These are phyloP conservation scores for Candidula unifasciata DNA, from an alignment of 2,888 invertebrate species.

Conservation along the genomic window DNA sequence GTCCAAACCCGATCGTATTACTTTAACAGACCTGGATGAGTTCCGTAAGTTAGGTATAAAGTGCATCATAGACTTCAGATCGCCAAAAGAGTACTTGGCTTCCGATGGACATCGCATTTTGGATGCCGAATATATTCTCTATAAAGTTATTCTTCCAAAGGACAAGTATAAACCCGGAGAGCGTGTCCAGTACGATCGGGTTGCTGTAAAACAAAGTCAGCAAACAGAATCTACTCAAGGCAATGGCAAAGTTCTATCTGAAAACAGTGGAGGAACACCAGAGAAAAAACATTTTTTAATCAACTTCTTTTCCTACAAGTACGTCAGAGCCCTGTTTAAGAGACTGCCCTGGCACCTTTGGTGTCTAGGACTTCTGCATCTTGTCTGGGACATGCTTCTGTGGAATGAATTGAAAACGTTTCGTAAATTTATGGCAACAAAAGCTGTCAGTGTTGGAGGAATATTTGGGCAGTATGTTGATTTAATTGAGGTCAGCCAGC, in stretches of 20 bases:
- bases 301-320: constrained; percentile 66
- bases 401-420: constrained; percentile 61
- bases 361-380: constrained; percentile 62
- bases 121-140: constrained; percentile 62
- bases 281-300: constrained; percentile 55
- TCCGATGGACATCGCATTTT: constrained; percentile 62
- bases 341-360: constrained; percentile 67
- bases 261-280: neutral
- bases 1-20: constrained; percentile 69
- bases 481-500: constrained; percentile 64
- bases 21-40: constrained; percentile 57
- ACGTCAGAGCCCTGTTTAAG: constrained; percentile 62
- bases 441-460: constrained; percentile 61
- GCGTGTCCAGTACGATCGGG: constrained; percentile 4
- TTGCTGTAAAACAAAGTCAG: neutral
- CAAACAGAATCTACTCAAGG: neutral
- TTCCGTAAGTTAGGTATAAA: constrained; percentile 64
- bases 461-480: constrained; percentile 67
- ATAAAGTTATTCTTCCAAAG: constrained; percentile 59
- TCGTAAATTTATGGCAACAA: constrained; percentile 59
- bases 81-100: constrained; percentile 63
- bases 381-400: constrained; percentile 62
- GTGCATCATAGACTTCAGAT: constrained; percentile 70
- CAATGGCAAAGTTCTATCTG: neutral
- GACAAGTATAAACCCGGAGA: constrained; percentile 34